Conservation (phyloP, 1,140 invertebrate species). For the Elymnias hypermnestra region DNA sequence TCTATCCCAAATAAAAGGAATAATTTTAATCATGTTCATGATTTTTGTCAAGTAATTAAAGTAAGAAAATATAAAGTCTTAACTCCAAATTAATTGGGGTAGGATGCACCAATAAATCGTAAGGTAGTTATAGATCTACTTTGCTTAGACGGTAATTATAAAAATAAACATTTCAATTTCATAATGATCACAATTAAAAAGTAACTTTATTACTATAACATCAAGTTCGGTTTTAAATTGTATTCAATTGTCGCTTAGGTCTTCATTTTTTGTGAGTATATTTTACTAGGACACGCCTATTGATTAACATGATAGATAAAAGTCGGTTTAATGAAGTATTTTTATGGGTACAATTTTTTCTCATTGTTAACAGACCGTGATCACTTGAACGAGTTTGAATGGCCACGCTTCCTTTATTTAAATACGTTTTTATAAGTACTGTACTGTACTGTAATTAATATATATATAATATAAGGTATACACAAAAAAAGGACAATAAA, state of each 20-base stretch:
- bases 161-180: too few species aligned
- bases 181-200: too few species aligned
- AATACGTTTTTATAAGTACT: conserved; percentile 8
- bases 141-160: too few species aligned
- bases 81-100: conserved; percentile 61
- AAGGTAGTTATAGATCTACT: too few species aligned
- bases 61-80: conserved; percentile 42
- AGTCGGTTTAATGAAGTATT: conserved; percentile 63
- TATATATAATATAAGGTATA: too few species aligned
- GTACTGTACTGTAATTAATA: too few species aligned
- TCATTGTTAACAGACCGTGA: conserved; percentile 55
- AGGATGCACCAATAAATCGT: conserved; percentile 65
- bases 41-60: background rate
- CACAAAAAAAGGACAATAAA: too few species aligned
- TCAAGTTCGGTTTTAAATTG: too few species aligned
- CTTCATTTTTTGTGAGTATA: conserved; percentile 12
- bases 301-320: conserved; percentile 67
- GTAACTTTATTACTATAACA: too few species aligned
- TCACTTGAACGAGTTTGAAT: conserved; percentile 28
- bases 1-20: too few species aligned
- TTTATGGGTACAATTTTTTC: conserved; percentile 63
- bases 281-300: conserved; percentile 61
- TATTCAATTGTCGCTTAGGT: background rate
- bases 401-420: conserved; percentile 22
- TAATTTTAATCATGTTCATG: too few species aligned